Evolutionary conservation across 2,888 invertebrate genomes (phyloP).

Genomic region (Ceratothoa steindachneri): DNA sequence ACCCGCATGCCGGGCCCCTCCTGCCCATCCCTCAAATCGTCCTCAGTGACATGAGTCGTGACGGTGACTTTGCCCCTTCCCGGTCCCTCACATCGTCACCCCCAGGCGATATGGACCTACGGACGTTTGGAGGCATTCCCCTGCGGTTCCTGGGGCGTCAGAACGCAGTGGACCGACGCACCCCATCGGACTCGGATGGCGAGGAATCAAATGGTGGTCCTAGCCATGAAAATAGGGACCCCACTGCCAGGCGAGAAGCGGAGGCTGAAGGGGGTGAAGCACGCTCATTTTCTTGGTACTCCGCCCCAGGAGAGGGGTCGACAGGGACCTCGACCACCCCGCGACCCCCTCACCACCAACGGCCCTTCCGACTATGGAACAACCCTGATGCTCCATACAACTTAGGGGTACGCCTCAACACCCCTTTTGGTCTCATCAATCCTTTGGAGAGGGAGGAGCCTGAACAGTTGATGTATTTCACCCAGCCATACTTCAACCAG

Average conservation of each 20-base stretch:
- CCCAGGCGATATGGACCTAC: neutral
- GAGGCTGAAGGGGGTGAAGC: no score
- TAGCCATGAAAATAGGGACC: no score
- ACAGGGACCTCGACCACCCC: no score
- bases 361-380: neutral
- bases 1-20: no score
- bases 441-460: constrained; percentile 24
- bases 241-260: no score
- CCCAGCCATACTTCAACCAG: constrained; percentile 27
- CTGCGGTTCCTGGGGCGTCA: constrained; percentile 36
- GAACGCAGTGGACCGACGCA: constrained; percentile 34
- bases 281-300: neutral
- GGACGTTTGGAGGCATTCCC: constrained; percentile 29
- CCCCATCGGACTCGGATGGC: constrained; percentile 27
- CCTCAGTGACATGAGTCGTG: constrained; percentile 31
- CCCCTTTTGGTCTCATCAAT: neutral
- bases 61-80: neutral
- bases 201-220: no score
- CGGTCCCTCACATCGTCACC: neutral
- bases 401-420: neutral
- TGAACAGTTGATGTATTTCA: constrained; percentile 27
- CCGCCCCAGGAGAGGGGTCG: no score
- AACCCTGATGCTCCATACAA: neutral
- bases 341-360: neutral
- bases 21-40: constrained; percentile 37